Evolutionary conservation across 2,888 invertebrate genomes (phyloP).

Genomic region (Nymphalis c-album): DNA sequence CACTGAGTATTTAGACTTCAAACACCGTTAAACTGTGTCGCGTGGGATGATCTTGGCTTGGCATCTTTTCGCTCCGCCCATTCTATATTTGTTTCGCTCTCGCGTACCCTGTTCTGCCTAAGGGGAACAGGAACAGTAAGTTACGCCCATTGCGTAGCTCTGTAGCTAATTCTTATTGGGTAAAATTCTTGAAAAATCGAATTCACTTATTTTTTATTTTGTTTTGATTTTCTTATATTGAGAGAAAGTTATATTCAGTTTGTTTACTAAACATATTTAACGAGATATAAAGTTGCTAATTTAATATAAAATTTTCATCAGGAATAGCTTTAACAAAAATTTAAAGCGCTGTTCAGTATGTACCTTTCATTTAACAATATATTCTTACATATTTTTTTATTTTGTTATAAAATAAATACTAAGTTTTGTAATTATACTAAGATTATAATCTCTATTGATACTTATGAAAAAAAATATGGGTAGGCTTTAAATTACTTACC

Average conservation of each 20-base stretch:
- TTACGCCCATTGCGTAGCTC: slow-evolving; percentile 39
- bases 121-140: slow-evolving; percentile 29
- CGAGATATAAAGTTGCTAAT: neutral
- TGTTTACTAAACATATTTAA: neutral
- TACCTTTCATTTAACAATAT: no score
- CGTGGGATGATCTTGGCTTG: slow-evolving; percentile 55
- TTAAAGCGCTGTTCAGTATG: no score
- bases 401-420: no score
- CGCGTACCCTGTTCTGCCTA: slow-evolving; percentile 14
- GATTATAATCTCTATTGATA: no score
- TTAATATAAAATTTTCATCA: no score
- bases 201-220: neutral
- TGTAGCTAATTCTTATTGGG: slow-evolving; percentile 17
- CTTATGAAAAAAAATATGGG: no score
- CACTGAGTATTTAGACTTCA: slow-evolving; percentile 22
- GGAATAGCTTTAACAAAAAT: no score
- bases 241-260: neutral
- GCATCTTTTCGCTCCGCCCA: slow-evolving; percentile 55
- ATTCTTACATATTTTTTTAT: no score
- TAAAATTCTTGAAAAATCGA: neutral
- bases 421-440: no score
- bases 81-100: slow-evolving; percentile 46
- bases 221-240: neutral
- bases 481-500: no score
- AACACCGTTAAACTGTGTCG: slow-evolving; percentile 29